Conservation (phyloP, 2,888 invertebrate species). For the Macrophya alboannulata region DNA sequence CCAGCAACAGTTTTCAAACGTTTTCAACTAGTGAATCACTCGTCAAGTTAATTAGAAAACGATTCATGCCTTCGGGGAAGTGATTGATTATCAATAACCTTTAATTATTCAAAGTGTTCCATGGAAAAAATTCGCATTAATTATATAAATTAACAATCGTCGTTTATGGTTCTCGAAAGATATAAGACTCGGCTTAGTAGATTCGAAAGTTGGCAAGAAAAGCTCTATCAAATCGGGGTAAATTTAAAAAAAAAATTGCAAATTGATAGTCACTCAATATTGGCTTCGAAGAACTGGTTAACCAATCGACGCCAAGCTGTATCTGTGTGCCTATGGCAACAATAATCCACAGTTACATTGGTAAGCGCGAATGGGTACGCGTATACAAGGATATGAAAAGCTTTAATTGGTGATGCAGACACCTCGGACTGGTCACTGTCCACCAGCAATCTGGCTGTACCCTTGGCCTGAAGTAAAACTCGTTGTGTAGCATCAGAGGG, state of each 20-base stretch:
- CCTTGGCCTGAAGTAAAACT: not conserved
- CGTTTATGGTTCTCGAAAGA: not conserved
- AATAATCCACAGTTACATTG: conserved; percentile 31
- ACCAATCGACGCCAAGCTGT: conserved; percentile 29
- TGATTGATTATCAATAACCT: conserved; percentile 15
- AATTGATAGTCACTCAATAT: not conserved
- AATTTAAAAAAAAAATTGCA: not conserved
- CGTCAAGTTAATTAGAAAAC: not conserved
- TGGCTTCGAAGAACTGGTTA: conserved; percentile 15
- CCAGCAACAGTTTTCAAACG: not conserved
- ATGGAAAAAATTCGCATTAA: not conserved
- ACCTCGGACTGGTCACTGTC: not conserved
- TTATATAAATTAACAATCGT: not conserved
- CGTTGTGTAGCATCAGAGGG: not conserved
- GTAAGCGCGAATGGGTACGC: not conserved
- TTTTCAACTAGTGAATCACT: not conserved
- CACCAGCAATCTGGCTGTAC: not conserved
- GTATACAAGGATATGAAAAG: conserved; percentile 22
- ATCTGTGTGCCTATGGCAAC: conserved; percentile 45
- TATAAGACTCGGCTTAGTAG: not conserved
- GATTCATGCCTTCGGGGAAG: not conserved
- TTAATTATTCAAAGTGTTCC: not conserved
- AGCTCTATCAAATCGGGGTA: not conserved
- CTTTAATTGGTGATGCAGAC: conserved; percentile 30
- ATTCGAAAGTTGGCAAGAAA: not conserved